Evolutionary conservation across 2,797 vertebrate species (phyloP).

Genomic region (Chaetophractus vellerosus): DNA sequence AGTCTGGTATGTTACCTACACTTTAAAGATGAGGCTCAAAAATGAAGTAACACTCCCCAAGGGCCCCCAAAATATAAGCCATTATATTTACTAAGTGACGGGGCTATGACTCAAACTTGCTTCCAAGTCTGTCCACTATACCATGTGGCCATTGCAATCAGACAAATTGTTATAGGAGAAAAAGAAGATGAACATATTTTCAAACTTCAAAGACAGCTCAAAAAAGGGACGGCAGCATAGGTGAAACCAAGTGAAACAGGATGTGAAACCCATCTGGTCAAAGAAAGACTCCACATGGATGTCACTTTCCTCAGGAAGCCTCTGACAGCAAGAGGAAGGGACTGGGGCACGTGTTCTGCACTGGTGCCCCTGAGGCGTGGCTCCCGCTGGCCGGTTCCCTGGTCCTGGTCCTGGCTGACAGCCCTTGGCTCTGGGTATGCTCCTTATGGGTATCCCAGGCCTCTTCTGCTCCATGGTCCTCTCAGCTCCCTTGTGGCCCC

Average conservation of each 20-base stretch:
- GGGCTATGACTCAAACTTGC: rapidly evolving
- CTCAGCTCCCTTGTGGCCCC: rapidly evolving
- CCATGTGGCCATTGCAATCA: background rate
- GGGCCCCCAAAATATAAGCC: background rate
- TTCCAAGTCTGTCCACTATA: background rate
- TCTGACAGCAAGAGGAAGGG: background rate
- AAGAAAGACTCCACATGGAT: background rate
- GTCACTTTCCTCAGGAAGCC: background rate
- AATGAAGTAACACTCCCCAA: background rate
- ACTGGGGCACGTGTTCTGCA: background rate
- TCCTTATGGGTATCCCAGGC: background rate
- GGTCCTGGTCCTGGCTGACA: too few species aligned
- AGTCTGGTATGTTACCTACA: background rate
- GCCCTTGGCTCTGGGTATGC: too few species aligned
- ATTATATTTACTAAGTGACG: background rate
- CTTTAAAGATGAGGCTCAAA: background rate
- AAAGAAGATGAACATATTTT: background rate
- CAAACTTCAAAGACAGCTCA: background rate
- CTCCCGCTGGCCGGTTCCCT: background rate
- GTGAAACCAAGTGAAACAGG: background rate
- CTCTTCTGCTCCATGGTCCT: background rate
- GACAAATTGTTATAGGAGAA: background rate
- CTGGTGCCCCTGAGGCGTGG: background rate
- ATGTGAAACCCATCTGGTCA: background rate
- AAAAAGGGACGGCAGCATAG: background rate